Percentiles rank a stretch among this genome's conserved stretches.
Conservation (phyloP, 2,797 vertebrate species). For the Acipenser oxyrinchus region DNA sequence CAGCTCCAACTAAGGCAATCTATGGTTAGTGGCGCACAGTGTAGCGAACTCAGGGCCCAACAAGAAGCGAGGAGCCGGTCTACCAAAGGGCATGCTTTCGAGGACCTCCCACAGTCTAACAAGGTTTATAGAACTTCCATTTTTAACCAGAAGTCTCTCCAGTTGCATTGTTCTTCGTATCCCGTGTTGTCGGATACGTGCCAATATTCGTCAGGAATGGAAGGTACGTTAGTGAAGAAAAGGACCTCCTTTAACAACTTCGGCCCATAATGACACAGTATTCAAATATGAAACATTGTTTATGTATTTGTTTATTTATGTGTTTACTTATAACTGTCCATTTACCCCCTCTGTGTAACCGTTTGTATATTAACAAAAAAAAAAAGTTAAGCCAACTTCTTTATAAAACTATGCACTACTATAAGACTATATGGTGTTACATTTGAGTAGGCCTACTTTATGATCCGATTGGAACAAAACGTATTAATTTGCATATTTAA, state of each 20-base stretch:
- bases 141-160: conserved; percentile 69
- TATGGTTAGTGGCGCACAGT: conserved; percentile 41
- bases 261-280: too few species aligned
- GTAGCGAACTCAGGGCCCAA: conserved; percentile 46
- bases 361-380: too few species aligned
- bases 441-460: too few species aligned
- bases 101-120: conserved; percentile 50
- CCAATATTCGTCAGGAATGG: conserved; percentile 67
- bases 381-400: too few species aligned
- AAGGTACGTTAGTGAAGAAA: conserved; percentile 58
- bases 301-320: too few species aligned
- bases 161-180: conserved; percentile 70
- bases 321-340: too few species aligned
- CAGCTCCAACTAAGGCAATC: conserved; percentile 53
- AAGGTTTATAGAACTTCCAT: conserved; percentile 66
- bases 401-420: too few species aligned
- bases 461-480: neutral
- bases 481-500: neutral
- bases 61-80: conserved; percentile 42
- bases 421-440: too few species aligned
- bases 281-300: too few species aligned
- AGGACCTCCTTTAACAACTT: too few species aligned
- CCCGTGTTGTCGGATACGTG: conserved; percentile 64
- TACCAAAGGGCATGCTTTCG: conserved; percentile 49
- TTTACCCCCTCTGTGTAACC: too few species aligned